Evolutionary conservation across 2,888 invertebrate species (phyloP).

Genomic region (Blera fallax): DNA sequence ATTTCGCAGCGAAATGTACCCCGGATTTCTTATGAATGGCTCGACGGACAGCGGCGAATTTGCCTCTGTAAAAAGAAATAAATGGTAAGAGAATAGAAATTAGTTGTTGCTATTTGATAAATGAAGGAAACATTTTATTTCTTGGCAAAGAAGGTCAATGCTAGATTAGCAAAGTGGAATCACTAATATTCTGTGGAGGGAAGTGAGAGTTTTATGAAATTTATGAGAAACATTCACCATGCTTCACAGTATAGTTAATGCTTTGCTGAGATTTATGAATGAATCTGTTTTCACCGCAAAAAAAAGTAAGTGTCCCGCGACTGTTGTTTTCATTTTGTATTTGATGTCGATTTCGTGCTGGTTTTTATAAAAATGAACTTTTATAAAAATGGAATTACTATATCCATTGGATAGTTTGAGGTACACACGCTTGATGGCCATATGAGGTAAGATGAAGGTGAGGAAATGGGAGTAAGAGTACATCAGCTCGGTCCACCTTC

Average conservation of each 20-base stretch:
- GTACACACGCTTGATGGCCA: no score
- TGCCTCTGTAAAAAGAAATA: conserved; percentile 89
- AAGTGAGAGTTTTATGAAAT: neutral
- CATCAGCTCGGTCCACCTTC: no score
- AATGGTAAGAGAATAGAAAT: conserved; percentile 36
- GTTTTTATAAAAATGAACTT: no score
- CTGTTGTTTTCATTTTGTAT: no score
- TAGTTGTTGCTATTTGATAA: conserved; percentile 30
- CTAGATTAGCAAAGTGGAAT: conserved; percentile 42
- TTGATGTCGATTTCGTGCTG: no score
- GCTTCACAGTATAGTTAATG: neutral
- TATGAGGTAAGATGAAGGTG: no score
- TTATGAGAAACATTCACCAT: neutral
- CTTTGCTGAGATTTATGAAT: neutral
- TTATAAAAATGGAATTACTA: no score
- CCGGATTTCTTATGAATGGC: conserved; percentile 93
- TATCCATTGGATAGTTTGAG: neutral
- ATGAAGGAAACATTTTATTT: conserved; percentile 30
- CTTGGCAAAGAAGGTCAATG: conserved; percentile 28
- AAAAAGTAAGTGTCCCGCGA: no score
- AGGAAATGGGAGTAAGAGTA: no score
- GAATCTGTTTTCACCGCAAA: neutral
- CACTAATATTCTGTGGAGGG: neutral
- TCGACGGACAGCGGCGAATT: conserved; percentile 97
- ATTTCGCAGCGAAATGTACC: conserved; percentile 97